Percentiles rank a stretch among this genome's conserved stretches.
These are phyloP conservation scores for Clarias pachynema DNA, from an alignment of 2,797 vertebrate species.

Conservation along the genomic window DNA sequence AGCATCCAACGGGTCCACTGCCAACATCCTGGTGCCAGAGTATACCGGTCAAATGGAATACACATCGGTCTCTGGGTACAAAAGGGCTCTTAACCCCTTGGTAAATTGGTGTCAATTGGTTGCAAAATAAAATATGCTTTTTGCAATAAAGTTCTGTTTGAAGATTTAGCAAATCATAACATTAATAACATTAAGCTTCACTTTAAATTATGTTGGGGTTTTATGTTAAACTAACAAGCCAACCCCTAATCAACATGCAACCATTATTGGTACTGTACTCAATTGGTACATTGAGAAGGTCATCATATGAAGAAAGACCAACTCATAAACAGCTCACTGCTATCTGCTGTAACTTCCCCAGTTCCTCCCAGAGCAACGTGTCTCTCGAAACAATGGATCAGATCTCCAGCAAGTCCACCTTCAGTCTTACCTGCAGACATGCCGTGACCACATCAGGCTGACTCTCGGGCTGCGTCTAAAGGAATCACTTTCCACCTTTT, in stretches of 20 bases:
- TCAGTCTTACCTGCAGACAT: background rate
- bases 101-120: background rate
- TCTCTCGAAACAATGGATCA: background rate
- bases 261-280: too few species aligned
- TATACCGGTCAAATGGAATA: too few species aligned
- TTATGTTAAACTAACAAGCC: background rate
- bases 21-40: too few species aligned
- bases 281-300: background rate
- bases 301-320: background rate
- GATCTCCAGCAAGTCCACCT: constrained; percentile 3
- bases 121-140: background rate
- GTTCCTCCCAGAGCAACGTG: background rate
- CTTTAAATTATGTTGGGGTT: background rate
- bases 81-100: background rate
- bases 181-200: background rate
- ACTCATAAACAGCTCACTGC: background rate
- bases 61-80: background rate
- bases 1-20: too few species aligned
- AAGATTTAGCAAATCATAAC: background rate
- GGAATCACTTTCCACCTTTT: background rate
- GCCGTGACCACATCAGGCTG: background rate
- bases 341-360: background rate
- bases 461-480: background rate
- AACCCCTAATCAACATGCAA: background rate
- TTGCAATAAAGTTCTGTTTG: background rate